Evolutionary conservation across 2,113 vertebrate genomes (phyloP), one percentile per base, ranked within the genome.

Genomic region (Catagonus wagneri): DNA sequence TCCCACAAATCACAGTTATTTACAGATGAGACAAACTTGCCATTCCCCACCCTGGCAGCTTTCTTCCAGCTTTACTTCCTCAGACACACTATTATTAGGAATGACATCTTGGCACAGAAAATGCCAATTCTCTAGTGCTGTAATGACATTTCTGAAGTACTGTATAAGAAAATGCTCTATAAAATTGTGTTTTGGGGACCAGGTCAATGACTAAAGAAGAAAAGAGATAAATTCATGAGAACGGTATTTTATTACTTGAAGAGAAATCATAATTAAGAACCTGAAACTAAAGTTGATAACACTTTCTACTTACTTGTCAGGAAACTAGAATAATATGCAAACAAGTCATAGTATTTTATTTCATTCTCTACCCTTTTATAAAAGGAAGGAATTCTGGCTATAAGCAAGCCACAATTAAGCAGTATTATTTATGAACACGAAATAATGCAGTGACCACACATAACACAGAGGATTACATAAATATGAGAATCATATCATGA

Each of bases 81-180:
- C 60, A 89, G 89, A 94, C 91, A 96, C 65, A 7, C 63, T 94
- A 79, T 95, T 95, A 97, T 96, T 96, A 97, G 83, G 86, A 95
- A 89, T 96, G 96, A 94, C 94, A 95, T 76, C 91, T 80, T 94
- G 89, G 89, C 76, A 89, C n/a, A 84, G 78, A 93, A 96, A 94
- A 84, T 92, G 69, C 63, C 94, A 95, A 20, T 91, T 95, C 74
- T 95, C 89, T 76, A 92, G 65, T 25, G 7, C 74, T 78, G 20
- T 87, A 94, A 86, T 97, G 93, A 92, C 83, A 96, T 94, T 96
- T 96, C 91, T 95, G 79, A 89, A 94, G 61, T 68, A 95, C 60
- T 91, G 32, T 63, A 85, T 94, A 95, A 81, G 72, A 96, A 96
- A 95, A 94, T 78, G 60, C 32, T 97, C 76, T 85, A 91, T 88